phyloP scores from a whole-genome alignment of 2,113 vertebrate genomes.

The Rafetus swinhoei region DNA sequence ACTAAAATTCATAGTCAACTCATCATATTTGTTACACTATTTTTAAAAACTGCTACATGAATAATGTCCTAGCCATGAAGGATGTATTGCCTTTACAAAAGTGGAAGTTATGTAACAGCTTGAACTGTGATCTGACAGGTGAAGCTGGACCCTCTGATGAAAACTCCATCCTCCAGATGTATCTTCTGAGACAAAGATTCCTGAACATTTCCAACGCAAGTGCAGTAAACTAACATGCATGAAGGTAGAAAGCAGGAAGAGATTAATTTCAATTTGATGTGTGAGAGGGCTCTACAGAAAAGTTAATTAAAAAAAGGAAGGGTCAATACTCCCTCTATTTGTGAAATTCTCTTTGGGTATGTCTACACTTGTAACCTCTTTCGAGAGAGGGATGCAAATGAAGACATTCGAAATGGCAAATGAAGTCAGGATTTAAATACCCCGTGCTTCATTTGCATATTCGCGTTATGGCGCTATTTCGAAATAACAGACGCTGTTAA shows the following conservation, averaged over 20 bases:
- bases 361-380: no score
- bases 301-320: background rate
- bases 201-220: background rate
- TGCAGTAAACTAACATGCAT: background rate
- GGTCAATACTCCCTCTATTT: no score
- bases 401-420: no score
- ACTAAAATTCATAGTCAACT: background rate
- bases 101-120: background rate
- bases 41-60: background rate
- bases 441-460: no score
- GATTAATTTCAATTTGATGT: background rate
- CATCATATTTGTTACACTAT: background rate
- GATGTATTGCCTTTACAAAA: no score
- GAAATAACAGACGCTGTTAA: no score
- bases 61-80: background rate
- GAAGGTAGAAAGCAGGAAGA: background rate
- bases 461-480: no score
- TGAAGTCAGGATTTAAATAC: no score
- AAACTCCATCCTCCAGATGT: background rate
- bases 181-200: background rate
- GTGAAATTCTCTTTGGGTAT: background rate
- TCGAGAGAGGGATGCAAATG: no score
- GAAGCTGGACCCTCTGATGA: background rate
- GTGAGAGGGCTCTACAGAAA: background rate
- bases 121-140: background rate